Evolutionary conservation across 2,888 invertebrate genomes (phyloP), one percentile per base, ranked within the genome.

Genomic region (Hyposoter didymator): DNA sequence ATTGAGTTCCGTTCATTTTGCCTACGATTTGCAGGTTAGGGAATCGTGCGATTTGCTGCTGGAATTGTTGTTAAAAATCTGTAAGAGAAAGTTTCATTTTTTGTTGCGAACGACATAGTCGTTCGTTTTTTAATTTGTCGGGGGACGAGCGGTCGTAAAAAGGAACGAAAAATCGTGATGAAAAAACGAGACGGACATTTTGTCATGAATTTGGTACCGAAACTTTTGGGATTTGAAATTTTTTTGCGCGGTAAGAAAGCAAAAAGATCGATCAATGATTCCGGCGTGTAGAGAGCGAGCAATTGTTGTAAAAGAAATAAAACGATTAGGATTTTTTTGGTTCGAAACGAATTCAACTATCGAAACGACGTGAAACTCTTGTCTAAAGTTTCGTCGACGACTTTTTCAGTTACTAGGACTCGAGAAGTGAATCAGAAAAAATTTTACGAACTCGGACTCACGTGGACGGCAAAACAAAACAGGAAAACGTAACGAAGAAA

Each of bases 401-500:
- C 12, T 22, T 22, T 12, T 55, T 0, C 22, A n/a, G 5, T 2
- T 10, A 52, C 7, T 19, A 59, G 19, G 10, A 22, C 14, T 28
- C 6, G 45, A 19, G 1, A 45, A 66, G 43, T 14, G 14, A 22
- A 28, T 22, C 6, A 14, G 22, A 19, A 17, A 45, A 45, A 12
- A 17, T 22, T 45, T 35, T 1, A 0, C n/a, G 2, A 39, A 66
- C 35, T 8, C 7, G 19, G 19, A 66, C 10, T 39, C 32, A 39
- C 39, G 35, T 66, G 35, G 35, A 28, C 28, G 3, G 19, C 39
- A 4, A 28, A 32, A 45, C 28, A 45, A n/a, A 12, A 19, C 10
- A 69, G 17, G n/a, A 28, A 49, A 14, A 28, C 32, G 28, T 28
- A 32, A 62, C 8, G 47, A 76, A 14, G 59, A 78, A 49, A 73